These are phyloP conservation scores for Ditula angustiorana DNA, from an alignment of 2,888 invertebrate species.

Conservation along the genomic window DNA sequence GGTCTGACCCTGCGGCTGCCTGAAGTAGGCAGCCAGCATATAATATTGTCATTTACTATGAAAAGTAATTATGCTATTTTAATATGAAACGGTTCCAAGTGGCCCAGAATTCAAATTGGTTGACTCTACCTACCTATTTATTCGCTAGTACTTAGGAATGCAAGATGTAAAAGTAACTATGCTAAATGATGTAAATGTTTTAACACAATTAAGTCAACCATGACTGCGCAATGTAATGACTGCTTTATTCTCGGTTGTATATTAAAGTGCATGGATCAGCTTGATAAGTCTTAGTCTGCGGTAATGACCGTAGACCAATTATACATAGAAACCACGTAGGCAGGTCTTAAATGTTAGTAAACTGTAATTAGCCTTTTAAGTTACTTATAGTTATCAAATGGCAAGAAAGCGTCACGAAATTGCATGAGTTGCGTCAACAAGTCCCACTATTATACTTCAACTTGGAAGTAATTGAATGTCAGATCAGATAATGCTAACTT, in stretches of 20 bases:
- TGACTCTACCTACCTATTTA: too few relatives aligned
- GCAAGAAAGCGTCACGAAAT: slow-evolving; percentile 52
- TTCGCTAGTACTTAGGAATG: neutral
- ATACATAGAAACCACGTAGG: slow-evolving; percentile 47
- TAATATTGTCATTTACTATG: too few relatives aligned
- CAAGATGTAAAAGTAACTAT: neutral
- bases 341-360: neutral
- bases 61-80: too few relatives aligned
- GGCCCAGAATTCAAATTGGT: too few relatives aligned
- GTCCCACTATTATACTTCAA: slow-evolving; percentile 41
- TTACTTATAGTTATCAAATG: slow-evolving; percentile 49
- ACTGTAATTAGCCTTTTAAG: slow-evolving; percentile 1
- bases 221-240: neutral
- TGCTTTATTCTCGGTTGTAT: neutral
- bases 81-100: too few relatives aligned
- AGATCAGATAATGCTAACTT: slow-evolving; percentile 45
- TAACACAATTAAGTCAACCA: neutral
- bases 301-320: slow-evolving; percentile 48
- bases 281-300: neutral
- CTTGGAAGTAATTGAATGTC: slow-evolving; percentile 48
- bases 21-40: neutral
- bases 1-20: slow-evolving; percentile 26
- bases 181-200: neutral
- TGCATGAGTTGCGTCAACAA: slow-evolving; percentile 48
- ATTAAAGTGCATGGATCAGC: neutral